Conservation (phyloP, 2,797 vertebrate species). For the Hippopotamyrus pictus region DNA sequence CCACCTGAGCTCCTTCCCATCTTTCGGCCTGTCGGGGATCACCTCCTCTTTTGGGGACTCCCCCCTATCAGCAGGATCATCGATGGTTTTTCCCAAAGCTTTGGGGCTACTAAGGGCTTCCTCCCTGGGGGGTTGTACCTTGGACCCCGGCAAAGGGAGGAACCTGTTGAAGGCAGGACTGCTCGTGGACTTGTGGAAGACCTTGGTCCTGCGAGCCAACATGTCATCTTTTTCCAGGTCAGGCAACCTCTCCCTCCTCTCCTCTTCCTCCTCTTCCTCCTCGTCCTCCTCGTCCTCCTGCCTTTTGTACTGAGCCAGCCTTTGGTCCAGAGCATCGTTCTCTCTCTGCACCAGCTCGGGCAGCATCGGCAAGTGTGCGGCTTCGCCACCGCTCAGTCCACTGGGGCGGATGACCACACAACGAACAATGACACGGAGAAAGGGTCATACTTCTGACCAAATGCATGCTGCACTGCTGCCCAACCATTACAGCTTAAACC, state of each 20-base stretch:
- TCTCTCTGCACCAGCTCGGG: conserved; percentile 36
- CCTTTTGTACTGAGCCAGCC: conserved; percentile 50
- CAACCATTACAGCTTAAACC: not conserved
- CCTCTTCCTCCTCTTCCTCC: conserved; percentile 43
- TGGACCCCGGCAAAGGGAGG: conserved; percentile 55
- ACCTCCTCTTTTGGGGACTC: not conserved
- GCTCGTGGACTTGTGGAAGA: conserved; percentile 48
- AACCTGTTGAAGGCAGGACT: conserved; percentile 39
- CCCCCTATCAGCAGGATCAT: not conserved
- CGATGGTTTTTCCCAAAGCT: not conserved
- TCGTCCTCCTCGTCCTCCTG: conserved; percentile 36
- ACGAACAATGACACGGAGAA: not conserved
- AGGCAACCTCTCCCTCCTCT: conserved; percentile 43
- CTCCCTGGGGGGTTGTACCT: not conserved
- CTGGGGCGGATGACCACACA: not conserved
- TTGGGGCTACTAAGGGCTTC: not conserved
- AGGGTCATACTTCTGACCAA: not conserved
- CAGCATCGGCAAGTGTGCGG: not conserved
- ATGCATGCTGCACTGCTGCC: not conserved
- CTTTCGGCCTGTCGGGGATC: not conserved
- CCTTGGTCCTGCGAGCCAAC: conserved; percentile 65
- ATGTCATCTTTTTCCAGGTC: conserved; percentile 72
- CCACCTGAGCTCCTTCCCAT: conserved; percentile 13
- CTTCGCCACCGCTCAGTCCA: not conserved
- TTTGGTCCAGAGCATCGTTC: conserved; percentile 41